Conservation (phyloP, 2,888 invertebrate genomes). For the Hypercompe scribonia region DNA sequence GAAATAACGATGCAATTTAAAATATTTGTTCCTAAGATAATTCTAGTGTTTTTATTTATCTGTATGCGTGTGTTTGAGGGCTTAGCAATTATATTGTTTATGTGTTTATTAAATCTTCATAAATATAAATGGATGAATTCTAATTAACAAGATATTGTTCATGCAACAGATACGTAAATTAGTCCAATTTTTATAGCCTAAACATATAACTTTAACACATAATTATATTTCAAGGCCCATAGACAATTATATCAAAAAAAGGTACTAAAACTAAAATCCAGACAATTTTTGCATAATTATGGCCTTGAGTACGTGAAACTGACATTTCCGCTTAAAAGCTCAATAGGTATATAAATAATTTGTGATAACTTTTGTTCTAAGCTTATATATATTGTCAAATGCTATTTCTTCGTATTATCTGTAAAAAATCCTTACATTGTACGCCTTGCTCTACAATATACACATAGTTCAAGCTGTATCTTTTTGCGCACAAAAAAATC, state of each 20-base stretch:
- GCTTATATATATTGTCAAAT: no score
- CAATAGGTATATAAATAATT: no score
- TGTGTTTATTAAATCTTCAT: background rate
- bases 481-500: no score
- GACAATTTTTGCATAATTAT: background rate
- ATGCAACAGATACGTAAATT: background rate
- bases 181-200: background rate
- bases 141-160: background rate
- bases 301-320: background rate
- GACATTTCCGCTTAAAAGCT: background rate
- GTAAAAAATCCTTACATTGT: no score
- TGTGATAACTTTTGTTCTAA: background rate
- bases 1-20: no score
- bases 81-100: no score
- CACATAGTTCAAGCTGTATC: no score
- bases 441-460: no score
- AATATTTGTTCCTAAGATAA: no score
- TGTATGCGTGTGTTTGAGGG: no score
- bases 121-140: background rate
- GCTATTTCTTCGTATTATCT: no score
- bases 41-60: no score
- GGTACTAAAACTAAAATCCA: background rate
- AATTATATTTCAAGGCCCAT: background rate
- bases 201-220: background rate
- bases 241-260: background rate